A percentile compares a stretch with the other conserved stretches of the same genome.
phyloP scores from a whole-genome alignment of 2,113 vertebrate species.

The Apodemus sylvaticus region DNA sequence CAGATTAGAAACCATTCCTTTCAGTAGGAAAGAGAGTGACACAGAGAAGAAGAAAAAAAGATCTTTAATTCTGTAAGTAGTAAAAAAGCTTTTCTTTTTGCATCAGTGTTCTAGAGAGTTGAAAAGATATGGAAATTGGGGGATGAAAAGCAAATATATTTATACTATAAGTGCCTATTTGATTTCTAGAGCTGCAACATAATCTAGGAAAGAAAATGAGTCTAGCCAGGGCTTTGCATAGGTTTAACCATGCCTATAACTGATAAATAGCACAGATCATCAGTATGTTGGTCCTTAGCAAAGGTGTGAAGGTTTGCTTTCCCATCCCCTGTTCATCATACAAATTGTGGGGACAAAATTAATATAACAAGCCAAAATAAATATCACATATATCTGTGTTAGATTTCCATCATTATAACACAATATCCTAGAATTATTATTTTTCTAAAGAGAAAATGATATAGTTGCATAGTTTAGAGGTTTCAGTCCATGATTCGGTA shows the following conservation, averaged over 20 bases:
- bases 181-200: not conserved
- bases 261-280: not conserved
- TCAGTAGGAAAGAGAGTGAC: not conserved
- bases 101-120: not conserved
- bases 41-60: not conserved
- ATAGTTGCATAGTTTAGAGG: not conserved
- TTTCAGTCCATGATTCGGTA: not conserved
- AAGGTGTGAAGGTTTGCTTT: not conserved
- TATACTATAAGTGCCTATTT: not conserved
- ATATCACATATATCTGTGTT: not conserved
- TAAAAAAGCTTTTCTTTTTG: conserved; percentile 7
- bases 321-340: not conserved
- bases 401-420: not conserved
- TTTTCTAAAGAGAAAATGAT: not conserved
- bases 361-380: not conserved
- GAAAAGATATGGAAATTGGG: not conserved
- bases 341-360: conserved; percentile 1
- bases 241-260: not conserved
- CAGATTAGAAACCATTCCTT: not conserved
- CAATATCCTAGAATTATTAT: not conserved
- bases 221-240: not conserved
- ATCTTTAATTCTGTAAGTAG: not conserved
- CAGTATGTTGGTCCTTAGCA: not conserved
- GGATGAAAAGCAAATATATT: not conserved
- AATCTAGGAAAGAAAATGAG: not conserved